Percentiles rank a stretch among this genome's conserved stretches.
These are phyloP conservation scores for Pavo muticus DNA, from an alignment of 2,113 vertebrate species.

Conservation along the genomic window DNA sequence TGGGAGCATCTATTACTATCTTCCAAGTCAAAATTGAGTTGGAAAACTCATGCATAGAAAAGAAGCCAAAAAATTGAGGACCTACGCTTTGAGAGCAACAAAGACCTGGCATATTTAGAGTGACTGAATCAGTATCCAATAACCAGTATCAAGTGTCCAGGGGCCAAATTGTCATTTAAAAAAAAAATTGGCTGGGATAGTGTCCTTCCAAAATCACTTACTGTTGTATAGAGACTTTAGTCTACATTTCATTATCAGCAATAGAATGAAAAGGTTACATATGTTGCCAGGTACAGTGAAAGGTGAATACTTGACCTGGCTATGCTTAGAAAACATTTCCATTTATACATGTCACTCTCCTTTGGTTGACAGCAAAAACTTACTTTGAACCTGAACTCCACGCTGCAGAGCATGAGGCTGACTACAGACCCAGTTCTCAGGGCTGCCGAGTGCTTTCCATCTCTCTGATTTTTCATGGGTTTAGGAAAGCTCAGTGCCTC, in stretches of 20 bases:
- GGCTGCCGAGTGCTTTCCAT: neutral
- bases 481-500: neutral
- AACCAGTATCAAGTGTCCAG: neutral
- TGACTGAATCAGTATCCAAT: neutral
- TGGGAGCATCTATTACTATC: neutral
- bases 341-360: neutral
- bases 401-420: neutral
- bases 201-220: neutral
- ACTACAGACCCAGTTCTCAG: neutral
- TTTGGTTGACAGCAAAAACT: neutral
- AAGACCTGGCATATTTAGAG: neutral
- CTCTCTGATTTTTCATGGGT: neutral
- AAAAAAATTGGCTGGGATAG: neutral
- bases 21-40: neutral
- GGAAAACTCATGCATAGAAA: neutral
- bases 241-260: neutral
- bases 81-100: neutral
- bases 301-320: neutral
- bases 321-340: neutral
- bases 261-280: neutral
- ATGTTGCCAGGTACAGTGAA: neutral
- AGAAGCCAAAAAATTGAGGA: neutral
- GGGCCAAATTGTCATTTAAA: neutral
- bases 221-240: neutral
- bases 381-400: neutral